Base-by-base conservation (phyloP, 1,140 invertebrate genomes). In the Cherax quadricarinatus region DNA sequence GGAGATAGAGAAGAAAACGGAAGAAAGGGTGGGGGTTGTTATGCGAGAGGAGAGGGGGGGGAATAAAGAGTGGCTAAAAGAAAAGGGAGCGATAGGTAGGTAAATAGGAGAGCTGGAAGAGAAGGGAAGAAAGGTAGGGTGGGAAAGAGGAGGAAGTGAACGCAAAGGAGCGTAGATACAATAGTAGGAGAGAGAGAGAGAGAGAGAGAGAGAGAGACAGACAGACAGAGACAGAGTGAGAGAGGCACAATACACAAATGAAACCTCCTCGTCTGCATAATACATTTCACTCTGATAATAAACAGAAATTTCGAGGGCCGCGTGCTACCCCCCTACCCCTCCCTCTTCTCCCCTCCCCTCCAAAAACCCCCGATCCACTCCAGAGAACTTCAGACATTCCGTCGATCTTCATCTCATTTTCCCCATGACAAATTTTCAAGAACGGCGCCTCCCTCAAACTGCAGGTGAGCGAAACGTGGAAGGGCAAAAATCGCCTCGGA, bases 391-490 rank as follows among this genome's bases (percentile, higher is more conserved):
- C 66, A 70, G 66, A 70, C 66, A 70, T 70, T 21, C 21, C 66
- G 18, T 70, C 21, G 66, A 18, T 70, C 66, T 70, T 70, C 66
- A 70, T 70, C 66, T 70, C 66, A 70, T 70, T 70, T 70, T 70
- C 66, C 66, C 66, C 66, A 70, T 70, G 66, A 70, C 66, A 70
- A 70, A 70, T 70, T 70, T 70, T 70, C 66, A 70, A 70, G 66
- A 70, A 70, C 21, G 66, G 21, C 21, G 66, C 66, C 14, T 18
- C 66, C 14, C 66, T 70, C 30, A 70, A 70, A 70, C 66, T 70
- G 66, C 18, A 70, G 66, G 66, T 70, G 66, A 70, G 66, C 66
- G 66, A 70, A 70, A 70, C 66, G 82, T 24, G 57, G 10, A n/a
- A 9, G 12, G 57, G 30, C 30, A 51, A 24, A 53, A 57, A 70